phyloP scores from a whole-genome alignment of 1,140 invertebrate genomes.

The Brachystomella parvula region DNA sequence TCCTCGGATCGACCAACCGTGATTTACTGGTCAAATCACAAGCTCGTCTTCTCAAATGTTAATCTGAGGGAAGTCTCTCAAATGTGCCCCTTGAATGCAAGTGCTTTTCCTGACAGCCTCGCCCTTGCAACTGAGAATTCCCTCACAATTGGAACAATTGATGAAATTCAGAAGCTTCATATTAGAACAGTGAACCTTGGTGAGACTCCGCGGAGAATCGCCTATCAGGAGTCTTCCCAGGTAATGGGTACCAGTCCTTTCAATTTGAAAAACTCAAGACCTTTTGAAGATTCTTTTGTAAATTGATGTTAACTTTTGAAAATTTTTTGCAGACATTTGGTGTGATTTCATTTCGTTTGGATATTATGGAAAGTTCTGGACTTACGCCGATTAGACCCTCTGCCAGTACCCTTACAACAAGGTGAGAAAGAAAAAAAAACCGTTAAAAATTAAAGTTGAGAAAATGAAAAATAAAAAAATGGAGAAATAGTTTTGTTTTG shows the following conservation, averaged over 20 bases:
- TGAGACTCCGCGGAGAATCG: constrained; percentile 86
- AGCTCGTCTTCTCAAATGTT: constrained; percentile 97
- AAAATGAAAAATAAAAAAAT: background rate
- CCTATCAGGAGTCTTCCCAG: constrained; percentile 88
- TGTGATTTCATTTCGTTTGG: constrained; percentile 80
- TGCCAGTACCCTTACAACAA: constrained; percentile 66
- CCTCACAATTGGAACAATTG: constrained; percentile 94
- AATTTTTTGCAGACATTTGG: constrained; percentile 70
- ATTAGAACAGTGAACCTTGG: constrained; percentile 88
- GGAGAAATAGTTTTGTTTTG: constrained; percentile 13
- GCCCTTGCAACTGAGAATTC: constrained; percentile 87
- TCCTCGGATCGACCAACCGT: constrained; percentile 97
- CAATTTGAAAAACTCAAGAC: constrained; percentile 5
- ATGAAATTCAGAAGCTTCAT: constrained; percentile 97
- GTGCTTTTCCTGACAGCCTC: constrained; percentile 88
- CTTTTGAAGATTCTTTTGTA: background rate
- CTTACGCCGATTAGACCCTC: constrained; percentile 60
- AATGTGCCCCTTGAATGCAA: constrained; percentile 94
- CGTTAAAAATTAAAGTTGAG: constrained; percentile 8
- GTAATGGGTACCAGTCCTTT: too few relatives aligned
- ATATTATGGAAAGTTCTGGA: constrained; percentile 64
- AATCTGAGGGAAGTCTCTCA: constrained; percentile 97
- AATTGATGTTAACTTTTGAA: too few relatives aligned
- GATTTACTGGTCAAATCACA: constrained; percentile 97
- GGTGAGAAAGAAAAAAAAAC: constrained; percentile 32